A percentile compares a stretch with the other conserved stretches of the same genome.
Conservation (phyloP, 2,888 invertebrate genomes). For the Tenthredo distinguenda region DNA sequence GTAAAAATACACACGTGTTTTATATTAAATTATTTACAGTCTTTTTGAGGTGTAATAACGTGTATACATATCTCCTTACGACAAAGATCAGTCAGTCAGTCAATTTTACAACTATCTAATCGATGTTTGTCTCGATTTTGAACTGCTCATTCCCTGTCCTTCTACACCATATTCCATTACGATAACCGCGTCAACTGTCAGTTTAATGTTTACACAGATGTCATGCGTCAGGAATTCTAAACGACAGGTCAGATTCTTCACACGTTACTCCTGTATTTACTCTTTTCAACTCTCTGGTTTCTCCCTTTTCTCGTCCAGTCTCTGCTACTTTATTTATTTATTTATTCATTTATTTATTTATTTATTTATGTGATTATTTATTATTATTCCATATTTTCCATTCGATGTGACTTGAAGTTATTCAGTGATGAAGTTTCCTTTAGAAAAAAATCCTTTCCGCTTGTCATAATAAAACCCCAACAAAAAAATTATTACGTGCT, state of each 20-base stretch:
- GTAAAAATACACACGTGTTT: not conserved
- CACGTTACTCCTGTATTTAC: conserved; percentile 13
- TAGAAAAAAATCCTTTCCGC: not conserved
- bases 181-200: conserved; percentile 21
- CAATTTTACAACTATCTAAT: conserved; percentile 30
- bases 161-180: not conserved
- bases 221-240: conserved; percentile 21
- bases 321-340: not conserved
- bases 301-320: not conserved
- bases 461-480: not conserved
- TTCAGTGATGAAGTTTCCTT: not conserved
- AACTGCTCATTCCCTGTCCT: not conserved
- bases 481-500: not conserved
- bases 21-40: conserved; percentile 32
- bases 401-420: conserved; percentile 6
- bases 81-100: conserved; percentile 24
- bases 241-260: conserved; percentile 29
- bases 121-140: conserved; percentile 28
- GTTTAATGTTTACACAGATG: conserved; percentile 40
- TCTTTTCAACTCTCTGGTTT: not conserved
- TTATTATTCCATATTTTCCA: not conserved
- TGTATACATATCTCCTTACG: not conserved
- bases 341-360: not conserved
- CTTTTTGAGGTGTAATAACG: not conserved
- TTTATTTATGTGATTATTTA: not conserved